Percentiles rank a stretch among this genome's conserved stretches.
Evolutionary conservation across 1,140 invertebrate species (phyloP).

Genomic region (Papilio dardanus): DNA sequence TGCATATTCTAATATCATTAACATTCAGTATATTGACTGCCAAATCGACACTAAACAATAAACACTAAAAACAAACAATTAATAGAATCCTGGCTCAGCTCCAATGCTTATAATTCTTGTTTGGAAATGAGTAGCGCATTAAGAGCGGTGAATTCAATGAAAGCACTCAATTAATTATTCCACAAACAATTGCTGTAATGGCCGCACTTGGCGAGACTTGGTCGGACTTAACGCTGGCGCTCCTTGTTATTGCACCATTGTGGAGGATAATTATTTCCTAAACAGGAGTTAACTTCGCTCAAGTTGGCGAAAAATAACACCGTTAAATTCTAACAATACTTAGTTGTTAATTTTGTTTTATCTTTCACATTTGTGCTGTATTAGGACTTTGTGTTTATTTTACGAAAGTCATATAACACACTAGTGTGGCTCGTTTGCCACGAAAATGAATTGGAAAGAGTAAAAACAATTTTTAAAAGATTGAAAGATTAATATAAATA

Average conservation of each 20-base stretch:
- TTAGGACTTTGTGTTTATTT: background rate
- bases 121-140: background rate
- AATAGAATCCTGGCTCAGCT: background rate
- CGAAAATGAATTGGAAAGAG: too few relatives aligned
- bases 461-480: too few relatives aligned
- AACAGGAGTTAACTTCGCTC: background rate
- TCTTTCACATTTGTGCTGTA: background rate
- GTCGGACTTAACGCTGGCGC: constrained; percentile 9
- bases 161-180: constrained; percentile 31
- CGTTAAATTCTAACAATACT: background rate
- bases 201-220: constrained; percentile 2
- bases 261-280: constrained; percentile 15
- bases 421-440: too few relatives aligned
- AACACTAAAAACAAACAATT: background rate
- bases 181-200: constrained; percentile 21
- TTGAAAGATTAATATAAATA: too few relatives aligned
- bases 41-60: background rate
- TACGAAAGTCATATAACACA: background rate
- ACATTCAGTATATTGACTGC: background rate
- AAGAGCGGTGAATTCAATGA: constrained; percentile 1
- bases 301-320: background rate
- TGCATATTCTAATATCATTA: too few relatives aligned
- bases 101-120: background rate
- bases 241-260: constrained; percentile 27
- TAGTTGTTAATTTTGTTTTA: background rate